Base-by-base conservation (phyloP, 2,113 vertebrate species). In the Calidris pygmaea region DNA sequence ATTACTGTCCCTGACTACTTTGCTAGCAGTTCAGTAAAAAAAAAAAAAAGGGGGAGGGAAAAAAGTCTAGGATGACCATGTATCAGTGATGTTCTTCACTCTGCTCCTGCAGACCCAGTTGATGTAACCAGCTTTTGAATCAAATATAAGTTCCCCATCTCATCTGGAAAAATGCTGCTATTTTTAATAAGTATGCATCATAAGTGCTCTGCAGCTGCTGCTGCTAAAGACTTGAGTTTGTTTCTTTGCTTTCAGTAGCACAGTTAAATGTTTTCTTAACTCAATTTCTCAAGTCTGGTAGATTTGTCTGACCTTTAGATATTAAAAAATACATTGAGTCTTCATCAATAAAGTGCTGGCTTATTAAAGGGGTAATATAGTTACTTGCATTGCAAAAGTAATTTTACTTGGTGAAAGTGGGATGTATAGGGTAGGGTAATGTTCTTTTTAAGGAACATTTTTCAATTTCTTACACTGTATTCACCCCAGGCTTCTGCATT, bases 401-500 rank as follows among this genome's bases (percentile, higher is more conserved):
- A 95, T 92, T 92, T 97, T 96, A 85, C 68, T 94, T 87, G 87
- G 91, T 96, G 86, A 50, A 92, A 76, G 71, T 84, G 82, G 70
- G 76, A 74, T 73, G 74, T 83, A 67, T 77, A 71, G 47, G 78
- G 63, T 76, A 92, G 60, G 82, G 88, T 66, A 86, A 93, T 84
- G 76, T 87, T 90, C 75, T 95, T 95, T 96, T 96, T 79, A 68
- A 93, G 91, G 94, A 92, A 67, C 77, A 79, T 85, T 85, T 95
- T 76, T 94, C 91, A 75, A 39, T 97, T 91, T 94, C 80, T 97
- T 68, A 83, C 79, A 82, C 95, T 95, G 87, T 87, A 68, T 93
- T 94, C 96, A 95, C 95, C 72, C 71, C 95, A 93, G 96, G 95
- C 90, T 97, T 97, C 95, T 95, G 90, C 96, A 96, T 93, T 91